phyloP scores from a whole-genome alignment of 1,140 invertebrate species.

The Cydia pomonella region DNA sequence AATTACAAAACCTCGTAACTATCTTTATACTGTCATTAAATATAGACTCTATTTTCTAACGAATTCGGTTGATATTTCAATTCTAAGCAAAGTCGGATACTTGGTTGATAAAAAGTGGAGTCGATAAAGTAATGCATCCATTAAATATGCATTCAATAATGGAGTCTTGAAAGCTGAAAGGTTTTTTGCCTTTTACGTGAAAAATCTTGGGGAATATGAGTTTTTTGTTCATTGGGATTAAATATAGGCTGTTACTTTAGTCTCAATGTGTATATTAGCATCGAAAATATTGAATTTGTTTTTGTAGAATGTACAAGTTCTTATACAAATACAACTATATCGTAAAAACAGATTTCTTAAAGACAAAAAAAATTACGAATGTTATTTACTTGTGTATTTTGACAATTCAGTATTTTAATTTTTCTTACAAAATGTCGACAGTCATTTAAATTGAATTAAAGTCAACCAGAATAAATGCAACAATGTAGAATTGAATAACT shows the following conservation, averaged over 20 bases:
- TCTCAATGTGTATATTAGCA: background rate
- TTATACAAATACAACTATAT: too few species aligned
- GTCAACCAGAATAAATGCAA: too few species aligned
- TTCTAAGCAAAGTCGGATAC: background rate
- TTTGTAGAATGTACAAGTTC: too few species aligned
- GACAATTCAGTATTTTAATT: too few species aligned
- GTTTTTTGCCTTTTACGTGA: slow-evolving; percentile 24
- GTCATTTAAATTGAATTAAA: too few species aligned
- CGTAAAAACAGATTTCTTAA: too few species aligned
- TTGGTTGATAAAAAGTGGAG: background rate
- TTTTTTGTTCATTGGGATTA: slow-evolving; percentile 11
- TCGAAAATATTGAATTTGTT: background rate
- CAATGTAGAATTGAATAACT: too few species aligned
- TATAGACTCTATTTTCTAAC: background rate
- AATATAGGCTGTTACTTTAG: background rate
- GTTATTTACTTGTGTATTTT: too few species aligned
- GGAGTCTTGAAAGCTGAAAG: slow-evolving; percentile 27
- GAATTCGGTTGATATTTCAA: background rate
- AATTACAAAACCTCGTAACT: background rate
- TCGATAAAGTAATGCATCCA: slow-evolving; percentile 31
- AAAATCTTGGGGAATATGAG: background rate
- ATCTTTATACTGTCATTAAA: background rate
- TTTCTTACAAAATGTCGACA: too few species aligned
- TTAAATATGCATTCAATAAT: slow-evolving; percentile 33
- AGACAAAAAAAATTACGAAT: too few species aligned